Conservation (phyloP, 2,797 vertebrate species). For the Pseudotriccus pelzelni region DNA sequence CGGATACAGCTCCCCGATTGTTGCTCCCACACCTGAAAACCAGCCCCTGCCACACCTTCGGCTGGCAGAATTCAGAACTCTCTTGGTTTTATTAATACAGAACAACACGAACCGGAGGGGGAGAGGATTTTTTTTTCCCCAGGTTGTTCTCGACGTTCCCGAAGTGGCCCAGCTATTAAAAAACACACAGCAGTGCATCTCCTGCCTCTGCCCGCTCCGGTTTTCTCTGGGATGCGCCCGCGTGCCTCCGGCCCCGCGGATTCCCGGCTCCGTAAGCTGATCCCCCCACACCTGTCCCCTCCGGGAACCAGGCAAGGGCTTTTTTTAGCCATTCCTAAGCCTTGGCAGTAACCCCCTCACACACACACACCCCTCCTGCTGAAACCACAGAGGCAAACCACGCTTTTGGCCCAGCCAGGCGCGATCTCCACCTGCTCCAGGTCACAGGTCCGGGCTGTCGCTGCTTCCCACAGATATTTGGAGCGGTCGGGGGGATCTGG, state of each 20-base stretch:
- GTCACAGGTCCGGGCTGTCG: not conserved
- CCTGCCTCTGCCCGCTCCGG: not conserved
- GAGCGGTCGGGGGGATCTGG: accelerated
- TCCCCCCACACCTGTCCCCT: constrained; percentile 63
- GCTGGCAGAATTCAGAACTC: not conserved
- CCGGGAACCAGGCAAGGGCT: constrained; percentile 6
- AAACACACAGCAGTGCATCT: not conserved
- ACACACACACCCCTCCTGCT: not conserved
- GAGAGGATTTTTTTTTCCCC: not conserved
- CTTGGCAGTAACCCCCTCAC: not conserved
- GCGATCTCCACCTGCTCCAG: constrained; percentile 43
- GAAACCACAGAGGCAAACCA: not conserved
- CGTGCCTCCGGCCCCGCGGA: not conserved
- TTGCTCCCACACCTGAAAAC: not conserved
- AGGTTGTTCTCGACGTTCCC: not conserved
- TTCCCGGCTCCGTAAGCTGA: constrained; percentile 20
- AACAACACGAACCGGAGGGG: accelerated
- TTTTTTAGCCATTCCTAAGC: constrained; percentile 69
- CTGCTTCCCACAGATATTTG: not conserved
- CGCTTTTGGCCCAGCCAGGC: not conserved
- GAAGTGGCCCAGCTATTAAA: not conserved
- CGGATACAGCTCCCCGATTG: not conserved
- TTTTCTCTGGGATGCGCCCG: not conserved
- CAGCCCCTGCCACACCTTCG: not conserved
- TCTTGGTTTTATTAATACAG: not conserved